Conservation (phyloP, 2,888 invertebrate species). For the Monochamus alternatus region DNA sequence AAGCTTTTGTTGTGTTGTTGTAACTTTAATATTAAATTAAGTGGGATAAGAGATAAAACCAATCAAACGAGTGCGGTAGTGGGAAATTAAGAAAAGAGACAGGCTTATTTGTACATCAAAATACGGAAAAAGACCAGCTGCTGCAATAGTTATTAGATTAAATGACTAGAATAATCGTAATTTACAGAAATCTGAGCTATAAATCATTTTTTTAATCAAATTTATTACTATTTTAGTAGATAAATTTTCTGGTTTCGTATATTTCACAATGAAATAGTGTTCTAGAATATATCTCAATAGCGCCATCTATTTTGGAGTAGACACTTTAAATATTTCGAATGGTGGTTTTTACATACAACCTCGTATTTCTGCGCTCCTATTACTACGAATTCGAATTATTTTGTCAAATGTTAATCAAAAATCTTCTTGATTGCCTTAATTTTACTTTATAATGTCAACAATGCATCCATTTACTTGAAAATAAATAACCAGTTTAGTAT, state of each 20-base stretch:
- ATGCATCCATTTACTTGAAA: background rate
- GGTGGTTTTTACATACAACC: background rate
- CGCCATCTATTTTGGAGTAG: background rate
- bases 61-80: conserved; percentile 14
- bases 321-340: background rate
- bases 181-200: too few relatives aligned
- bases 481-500: background rate
- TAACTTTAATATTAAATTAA: conserved; percentile 16
- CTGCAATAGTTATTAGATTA: too few relatives aligned
- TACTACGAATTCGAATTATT: conserved; percentile 35
- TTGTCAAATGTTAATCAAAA: conserved; percentile 37
- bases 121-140: background rate
- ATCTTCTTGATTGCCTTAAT: background rate
- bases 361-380: background rate
- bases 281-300: background rate
- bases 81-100: conserved; percentile 6
- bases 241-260: too few relatives aligned
- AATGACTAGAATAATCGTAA: too few relatives aligned
- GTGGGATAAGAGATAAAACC: conserved; percentile 22
- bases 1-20: background rate
- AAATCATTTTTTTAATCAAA: too few relatives aligned
- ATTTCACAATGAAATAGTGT: too few relatives aligned
- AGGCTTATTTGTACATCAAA: background rate
- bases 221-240: too few relatives aligned
- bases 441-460: background rate